Conservation (phyloP, 2,113 vertebrate species). For the Nothocercus nigrocapillus region DNA sequence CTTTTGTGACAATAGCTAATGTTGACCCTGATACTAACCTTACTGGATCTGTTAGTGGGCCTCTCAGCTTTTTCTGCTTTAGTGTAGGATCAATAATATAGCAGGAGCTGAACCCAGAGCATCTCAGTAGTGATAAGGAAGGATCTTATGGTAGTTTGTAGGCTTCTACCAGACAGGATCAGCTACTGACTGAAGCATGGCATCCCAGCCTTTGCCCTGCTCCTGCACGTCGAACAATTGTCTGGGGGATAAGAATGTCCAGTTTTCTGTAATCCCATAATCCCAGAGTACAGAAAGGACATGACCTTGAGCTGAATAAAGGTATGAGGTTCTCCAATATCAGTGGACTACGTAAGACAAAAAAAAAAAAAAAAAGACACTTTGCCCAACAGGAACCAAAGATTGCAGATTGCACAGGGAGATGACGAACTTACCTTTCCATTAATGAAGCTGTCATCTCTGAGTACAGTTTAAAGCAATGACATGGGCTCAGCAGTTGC, state of each 20-base stretch:
- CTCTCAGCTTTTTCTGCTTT: neutral
- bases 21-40: neutral
- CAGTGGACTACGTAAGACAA: neutral
- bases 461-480: neutral
- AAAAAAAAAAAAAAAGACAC: neutral
- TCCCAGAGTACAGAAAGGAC: neutral
- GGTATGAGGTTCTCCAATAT: neutral
- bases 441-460: neutral
- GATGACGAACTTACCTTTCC: neutral
- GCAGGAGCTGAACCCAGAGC: neutral
- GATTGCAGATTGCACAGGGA: neutral
- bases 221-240: neutral
- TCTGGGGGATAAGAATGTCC: neutral
- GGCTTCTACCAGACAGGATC: neutral
- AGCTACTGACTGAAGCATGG: neutral
- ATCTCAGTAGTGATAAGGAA: neutral
- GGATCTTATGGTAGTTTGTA: neutral
- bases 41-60: neutral
- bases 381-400: neutral
- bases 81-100: neutral
- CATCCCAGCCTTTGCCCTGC: neutral
- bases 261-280: neutral
- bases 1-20: neutral
- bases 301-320: neutral
- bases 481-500: neutral